Percentiles rank a stretch among this genome's conserved stretches.
Conservation (phyloP, 2,888 invertebrate species). For the Drosophila affinis region DNA sequence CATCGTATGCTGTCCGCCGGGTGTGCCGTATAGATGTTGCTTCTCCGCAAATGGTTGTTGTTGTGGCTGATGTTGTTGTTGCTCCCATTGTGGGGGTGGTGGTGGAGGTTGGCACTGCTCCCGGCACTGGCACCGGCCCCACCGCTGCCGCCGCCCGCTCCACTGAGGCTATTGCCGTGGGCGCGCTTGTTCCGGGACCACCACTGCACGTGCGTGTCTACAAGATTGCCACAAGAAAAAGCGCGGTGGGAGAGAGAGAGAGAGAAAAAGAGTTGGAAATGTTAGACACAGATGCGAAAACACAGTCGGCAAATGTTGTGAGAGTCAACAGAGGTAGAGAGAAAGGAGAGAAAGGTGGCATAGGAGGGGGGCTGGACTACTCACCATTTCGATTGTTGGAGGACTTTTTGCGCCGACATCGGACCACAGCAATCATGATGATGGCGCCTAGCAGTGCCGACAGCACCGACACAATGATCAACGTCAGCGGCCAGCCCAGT, state of each 20-base stretch:
- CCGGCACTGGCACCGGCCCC: conserved; percentile 59
- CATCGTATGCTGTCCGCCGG: conserved; percentile 84
- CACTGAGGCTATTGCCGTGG: conserved; percentile 44
- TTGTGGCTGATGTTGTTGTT: conserved; percentile 65
- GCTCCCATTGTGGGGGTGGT: conserved; percentile 57
- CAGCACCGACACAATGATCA: conserved; percentile 88
- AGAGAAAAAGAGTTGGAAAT: background rate
- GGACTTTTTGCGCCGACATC: conserved; percentile 86
- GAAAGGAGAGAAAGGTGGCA: conserved; percentile 7
- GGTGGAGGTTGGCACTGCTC: conserved; percentile 35
- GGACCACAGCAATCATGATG: conserved; percentile 88
- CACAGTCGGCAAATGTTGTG: conserved; percentile 33
- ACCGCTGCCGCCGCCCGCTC: conserved; percentile 50
- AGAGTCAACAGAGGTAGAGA: conserved; percentile 37
- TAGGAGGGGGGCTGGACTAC: conserved; percentile 48
- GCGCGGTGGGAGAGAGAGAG: background rate
- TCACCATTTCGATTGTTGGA: conserved; percentile 84
- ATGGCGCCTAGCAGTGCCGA: conserved; percentile 89
- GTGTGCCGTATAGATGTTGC: conserved; percentile 83
- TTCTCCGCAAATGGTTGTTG: conserved; percentile 83
- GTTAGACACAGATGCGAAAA: conserved; percentile 41
- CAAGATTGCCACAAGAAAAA: conserved; percentile 30
- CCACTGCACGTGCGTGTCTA: conserved; percentile 84
- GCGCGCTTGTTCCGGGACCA: conserved; percentile 84
- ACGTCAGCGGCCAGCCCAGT: conserved; percentile 88